Conservation (phyloP, 2,113 vertebrate genomes). For the Lepus americanus region DNA sequence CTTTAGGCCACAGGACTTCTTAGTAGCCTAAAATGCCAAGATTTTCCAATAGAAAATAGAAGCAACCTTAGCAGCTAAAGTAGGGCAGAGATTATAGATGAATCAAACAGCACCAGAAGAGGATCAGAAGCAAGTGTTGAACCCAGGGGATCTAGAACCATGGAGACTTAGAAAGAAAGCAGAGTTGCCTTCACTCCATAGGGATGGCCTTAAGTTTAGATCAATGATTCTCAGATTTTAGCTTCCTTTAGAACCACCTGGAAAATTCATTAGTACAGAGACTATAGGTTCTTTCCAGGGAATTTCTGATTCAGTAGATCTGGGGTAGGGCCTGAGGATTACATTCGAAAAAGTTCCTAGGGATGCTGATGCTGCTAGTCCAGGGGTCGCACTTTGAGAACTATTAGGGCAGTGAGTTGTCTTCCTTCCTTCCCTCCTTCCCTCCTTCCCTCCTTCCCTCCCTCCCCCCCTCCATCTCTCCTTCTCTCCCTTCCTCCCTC, state of each 20-base stretch:
- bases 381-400: background rate
- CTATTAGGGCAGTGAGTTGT: background rate
- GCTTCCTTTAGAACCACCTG: background rate
- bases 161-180: background rate
- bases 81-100: background rate
- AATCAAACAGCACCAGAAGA: background rate
- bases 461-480: too few species aligned
- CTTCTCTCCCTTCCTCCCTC: too few species aligned
- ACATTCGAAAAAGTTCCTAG: background rate
- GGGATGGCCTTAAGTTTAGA: background rate
- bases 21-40: background rate
- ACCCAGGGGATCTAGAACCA: background rate
- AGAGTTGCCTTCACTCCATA: background rate
- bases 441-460: too few species aligned
- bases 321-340: background rate
- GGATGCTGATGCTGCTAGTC: background rate
- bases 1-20: background rate
- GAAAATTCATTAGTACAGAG: background rate
- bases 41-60: slow-evolving; percentile 20
- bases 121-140: background rate
- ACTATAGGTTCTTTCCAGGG: background rate
- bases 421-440: too few species aligned
- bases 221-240: background rate
- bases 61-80: background rate
- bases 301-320: slow-evolving; percentile 6